Evolutionary conservation across 2,888 invertebrate genomes (phyloP).

Genomic region (Drosophila antonietae): DNA sequence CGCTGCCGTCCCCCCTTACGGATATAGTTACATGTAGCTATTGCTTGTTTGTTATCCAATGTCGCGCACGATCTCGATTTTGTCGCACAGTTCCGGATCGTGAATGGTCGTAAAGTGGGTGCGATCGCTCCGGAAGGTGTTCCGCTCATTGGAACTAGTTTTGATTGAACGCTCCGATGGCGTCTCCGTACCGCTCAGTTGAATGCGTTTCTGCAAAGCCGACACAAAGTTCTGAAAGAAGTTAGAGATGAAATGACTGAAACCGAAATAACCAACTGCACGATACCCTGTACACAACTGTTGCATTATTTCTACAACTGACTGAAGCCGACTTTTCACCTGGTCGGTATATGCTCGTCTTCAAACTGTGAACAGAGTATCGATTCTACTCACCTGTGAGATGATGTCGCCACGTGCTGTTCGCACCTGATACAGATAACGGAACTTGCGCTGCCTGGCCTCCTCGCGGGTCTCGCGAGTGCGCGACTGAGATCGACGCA

Average conservation of each 20-base stretch:
- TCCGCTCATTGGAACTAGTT: slow-evolving; percentile 88
- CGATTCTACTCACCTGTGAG: slow-evolving; percentile 88
- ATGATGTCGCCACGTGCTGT: slow-evolving; percentile 96
- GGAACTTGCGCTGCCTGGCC: slow-evolving; percentile 92
- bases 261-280: neutral
- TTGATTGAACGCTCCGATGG: slow-evolving; percentile 86
- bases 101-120: slow-evolving; percentile 90
- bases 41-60: slow-evolving; percentile 85
- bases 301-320: neutral
- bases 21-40: slow-evolving; percentile 83
- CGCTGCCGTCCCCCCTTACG: slow-evolving; percentile 61
- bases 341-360: neutral
- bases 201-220: slow-evolving; percentile 90
- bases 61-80: slow-evolving; percentile 84
- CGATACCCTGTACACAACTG: slow-evolving; percentile 30
- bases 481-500: slow-evolving; percentile 84
- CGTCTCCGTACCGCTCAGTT: slow-evolving; percentile 86
- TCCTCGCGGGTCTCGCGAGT: slow-evolving; percentile 92
- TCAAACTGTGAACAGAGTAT: neutral
- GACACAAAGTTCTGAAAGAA: slow-evolving; percentile 90
- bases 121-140: slow-evolving; percentile 90
- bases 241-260: neutral
- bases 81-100: slow-evolving; percentile 87
- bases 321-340: neutral
- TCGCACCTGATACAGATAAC: slow-evolving; percentile 94